These are phyloP conservation scores for Apamea crenata DNA, from an alignment of 2,888 invertebrate genomes.

Conservation along the genomic window DNA sequence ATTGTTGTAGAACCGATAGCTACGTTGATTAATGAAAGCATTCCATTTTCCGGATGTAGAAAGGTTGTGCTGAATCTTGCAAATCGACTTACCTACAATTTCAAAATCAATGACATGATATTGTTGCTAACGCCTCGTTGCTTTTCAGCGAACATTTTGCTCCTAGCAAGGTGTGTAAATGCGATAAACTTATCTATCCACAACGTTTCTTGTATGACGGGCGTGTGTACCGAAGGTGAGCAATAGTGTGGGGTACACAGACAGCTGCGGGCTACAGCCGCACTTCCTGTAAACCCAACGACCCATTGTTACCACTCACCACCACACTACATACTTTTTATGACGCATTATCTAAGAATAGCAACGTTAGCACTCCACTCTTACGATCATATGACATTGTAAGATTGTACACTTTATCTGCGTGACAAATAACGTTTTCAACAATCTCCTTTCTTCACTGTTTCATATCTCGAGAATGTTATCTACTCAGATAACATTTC, in stretches of 20 bases:
- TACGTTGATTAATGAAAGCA: not conserved
- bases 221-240: constrained; percentile 63
- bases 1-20: not conserved
- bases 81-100: not conserved
- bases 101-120: not conserved
- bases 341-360: constrained; percentile 76
- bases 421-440: constrained; percentile 69
- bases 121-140: not conserved
- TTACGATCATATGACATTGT: constrained; percentile 70
- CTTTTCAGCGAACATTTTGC: constrained; percentile 29
- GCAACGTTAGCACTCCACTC: constrained; percentile 67
- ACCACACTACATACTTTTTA: constrained; percentile 78
- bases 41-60: not conserved
- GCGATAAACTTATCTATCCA: constrained; percentile 50
- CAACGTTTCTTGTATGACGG: constrained; percentile 32
- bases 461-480: constrained; percentile 42
- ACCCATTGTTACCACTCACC: constrained; percentile 81
- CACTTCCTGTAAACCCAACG: constrained; percentile 85
- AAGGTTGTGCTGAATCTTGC: not conserved
- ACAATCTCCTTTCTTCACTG: constrained; percentile 51
- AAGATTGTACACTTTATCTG: constrained; percentile 63
- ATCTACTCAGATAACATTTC: constrained; percentile 43
- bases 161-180: constrained; percentile 42
- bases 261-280: constrained; percentile 83
- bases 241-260: constrained; percentile 59